These are phyloP conservation scores for Palythoa heliodiscus DNA, from an alignment of 92 coral and sea anemone genomes.

Conservation along the genomic window DNA sequence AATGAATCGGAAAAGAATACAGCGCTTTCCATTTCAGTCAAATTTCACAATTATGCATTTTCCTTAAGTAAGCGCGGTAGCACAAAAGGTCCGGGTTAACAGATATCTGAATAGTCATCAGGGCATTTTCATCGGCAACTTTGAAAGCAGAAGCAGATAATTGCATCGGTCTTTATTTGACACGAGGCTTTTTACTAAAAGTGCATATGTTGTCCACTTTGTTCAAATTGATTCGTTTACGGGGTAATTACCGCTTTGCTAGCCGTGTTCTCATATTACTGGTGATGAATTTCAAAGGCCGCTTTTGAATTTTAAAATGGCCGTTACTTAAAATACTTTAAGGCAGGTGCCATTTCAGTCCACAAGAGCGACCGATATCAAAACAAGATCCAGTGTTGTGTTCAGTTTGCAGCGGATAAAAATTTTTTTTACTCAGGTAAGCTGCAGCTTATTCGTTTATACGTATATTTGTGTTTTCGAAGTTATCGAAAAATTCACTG, in stretches of 20 bases:
- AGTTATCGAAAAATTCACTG: neutral
- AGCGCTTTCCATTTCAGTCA: neutral
- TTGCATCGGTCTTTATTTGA: constrained; percentile 13
- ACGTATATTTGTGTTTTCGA: neutral
- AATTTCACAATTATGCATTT: constrained; percentile 9
- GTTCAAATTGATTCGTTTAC: constrained; percentile 18
- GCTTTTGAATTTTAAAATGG: constrained; percentile 37
- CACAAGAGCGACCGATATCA: neutral
- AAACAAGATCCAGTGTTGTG: neutral
- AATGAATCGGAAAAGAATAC: neutral
- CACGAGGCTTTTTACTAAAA: constrained; percentile 10
- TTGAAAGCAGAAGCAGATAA: constrained; percentile 21
- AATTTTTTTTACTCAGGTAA: neutral
- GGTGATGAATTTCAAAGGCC: constrained; percentile 9
- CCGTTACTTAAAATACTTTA: constrained; percentile 28
- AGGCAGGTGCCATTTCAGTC: constrained; percentile 17
- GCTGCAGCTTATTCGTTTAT: neutral
- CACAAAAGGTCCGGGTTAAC: constrained; percentile 11
- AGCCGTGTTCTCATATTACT: constrained; percentile 30
- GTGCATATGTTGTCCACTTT: constrained; percentile 11
- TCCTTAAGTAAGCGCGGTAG: constrained; percentile 26
- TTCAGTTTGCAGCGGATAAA: neutral
- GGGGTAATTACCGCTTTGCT: constrained; percentile 18
- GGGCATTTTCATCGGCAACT: constrained; percentile 37
- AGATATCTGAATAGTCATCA: constrained; percentile 9